These are phyloP conservation scores for Branchinecta lindahli DNA, from an alignment of 1,140 invertebrate species.

Conservation along the genomic window DNA sequence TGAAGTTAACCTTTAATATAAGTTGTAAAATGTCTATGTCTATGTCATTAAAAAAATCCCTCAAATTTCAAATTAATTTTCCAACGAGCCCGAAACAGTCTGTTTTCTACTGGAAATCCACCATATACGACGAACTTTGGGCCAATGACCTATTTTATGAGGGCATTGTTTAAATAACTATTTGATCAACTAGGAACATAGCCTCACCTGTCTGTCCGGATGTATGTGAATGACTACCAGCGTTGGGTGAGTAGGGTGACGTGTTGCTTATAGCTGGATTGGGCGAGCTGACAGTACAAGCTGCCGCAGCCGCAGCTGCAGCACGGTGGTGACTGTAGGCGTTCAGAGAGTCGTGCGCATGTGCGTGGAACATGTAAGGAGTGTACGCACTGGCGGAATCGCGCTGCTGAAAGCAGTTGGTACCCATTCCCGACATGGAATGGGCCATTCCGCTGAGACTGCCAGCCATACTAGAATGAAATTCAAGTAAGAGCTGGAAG, in stretches of 20 bases:
- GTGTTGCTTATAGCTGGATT: conserved; percentile 16
- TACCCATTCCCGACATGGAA: conserved; percentile 48
- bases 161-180: no score
- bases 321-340: conserved; percentile 39
- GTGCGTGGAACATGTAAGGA: conserved; percentile 68
- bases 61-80: no score
- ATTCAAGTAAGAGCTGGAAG: no score
- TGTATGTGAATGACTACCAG: conserved; percentile 12
- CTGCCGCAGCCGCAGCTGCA: conserved; percentile 35
- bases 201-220: conserved; percentile 20
- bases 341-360: conserved; percentile 57
- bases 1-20: no score
- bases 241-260: conserved; percentile 15
- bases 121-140: no score
- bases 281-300: conserved; percentile 25
- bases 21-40: no score
- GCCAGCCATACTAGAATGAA: conserved; percentile 51
- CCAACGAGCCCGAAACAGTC: no score
- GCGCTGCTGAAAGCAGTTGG: conserved; percentile 78
- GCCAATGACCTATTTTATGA: no score
- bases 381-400: conserved; percentile 50
- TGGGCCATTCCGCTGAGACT: conserved; percentile 35
- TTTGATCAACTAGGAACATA: not conserved
- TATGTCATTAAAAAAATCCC: no score
- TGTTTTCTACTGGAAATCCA: no score